A percentile compares a stretch with the other conserved stretches of the same genome.
phyloP scores from a whole-genome alignment of 2,113 vertebrate species.

The Oreocharis arfaki region DNA sequence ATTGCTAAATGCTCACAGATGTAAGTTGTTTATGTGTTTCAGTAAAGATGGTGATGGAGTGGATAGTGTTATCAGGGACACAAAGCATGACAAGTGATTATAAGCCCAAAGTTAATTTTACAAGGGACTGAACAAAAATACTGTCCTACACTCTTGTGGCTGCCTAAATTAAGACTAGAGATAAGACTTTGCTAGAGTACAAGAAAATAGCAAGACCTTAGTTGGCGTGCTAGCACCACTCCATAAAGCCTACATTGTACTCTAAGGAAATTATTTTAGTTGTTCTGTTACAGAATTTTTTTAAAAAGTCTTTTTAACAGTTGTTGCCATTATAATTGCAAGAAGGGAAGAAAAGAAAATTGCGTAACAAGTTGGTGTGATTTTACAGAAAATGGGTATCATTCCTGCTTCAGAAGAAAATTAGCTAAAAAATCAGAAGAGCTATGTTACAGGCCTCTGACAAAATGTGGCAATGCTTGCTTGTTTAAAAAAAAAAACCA shows the following conservation, averaged over 20 bases:
- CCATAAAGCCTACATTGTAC: background rate
- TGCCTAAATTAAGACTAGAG: background rate
- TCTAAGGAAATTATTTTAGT: background rate
- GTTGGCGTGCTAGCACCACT: background rate
- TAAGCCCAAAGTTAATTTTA: conserved; percentile 2
- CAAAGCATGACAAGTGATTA: background rate
- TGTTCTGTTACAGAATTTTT: background rate
- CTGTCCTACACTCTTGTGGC: background rate
- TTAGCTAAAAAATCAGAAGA: background rate
- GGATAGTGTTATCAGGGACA: background rate
- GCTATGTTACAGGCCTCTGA: background rate
- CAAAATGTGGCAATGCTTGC: background rate
- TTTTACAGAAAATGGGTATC: background rate
- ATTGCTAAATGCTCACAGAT: background rate
- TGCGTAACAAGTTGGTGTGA: background rate
- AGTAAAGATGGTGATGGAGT: background rate
- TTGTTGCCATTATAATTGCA: background rate
- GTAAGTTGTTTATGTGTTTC: background rate
- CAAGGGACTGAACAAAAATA: background rate
- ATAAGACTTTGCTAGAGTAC: background rate
- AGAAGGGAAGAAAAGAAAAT: background rate
- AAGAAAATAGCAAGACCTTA: background rate
- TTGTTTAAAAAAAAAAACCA: background rate
- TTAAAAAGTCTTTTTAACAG: background rate
- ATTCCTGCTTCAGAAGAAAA: background rate